These are phyloP conservation scores for Oscheius myriophilus DNA, from an alignment of 2,888 invertebrate species.

Conservation along the genomic window DNA sequence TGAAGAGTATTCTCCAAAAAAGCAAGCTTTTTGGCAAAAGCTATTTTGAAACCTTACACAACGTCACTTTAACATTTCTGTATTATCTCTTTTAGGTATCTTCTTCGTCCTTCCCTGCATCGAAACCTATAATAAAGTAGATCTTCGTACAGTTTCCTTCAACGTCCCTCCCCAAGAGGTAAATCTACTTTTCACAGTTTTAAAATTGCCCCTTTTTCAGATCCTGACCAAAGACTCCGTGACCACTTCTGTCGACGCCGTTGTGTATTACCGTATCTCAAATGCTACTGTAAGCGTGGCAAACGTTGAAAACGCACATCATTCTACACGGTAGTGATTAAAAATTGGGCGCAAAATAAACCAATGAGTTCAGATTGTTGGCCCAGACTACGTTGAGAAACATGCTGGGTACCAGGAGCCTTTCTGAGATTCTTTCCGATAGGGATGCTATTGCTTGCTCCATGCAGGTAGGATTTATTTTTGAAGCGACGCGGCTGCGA, in stretches of 20 bases:
- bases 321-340: slow-evolving; percentile 41
- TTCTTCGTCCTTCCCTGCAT: slow-evolving; percentile 82
- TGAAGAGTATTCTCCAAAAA: too few relatives aligned
- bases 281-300: slow-evolving; percentile 96
- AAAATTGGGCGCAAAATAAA: background rate
- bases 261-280: slow-evolving; percentile 78
- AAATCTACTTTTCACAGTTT: too few relatives aligned
- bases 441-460: slow-evolving; percentile 90
- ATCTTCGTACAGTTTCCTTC: slow-evolving; percentile 91
- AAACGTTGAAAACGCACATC: slow-evolving; percentile 87
- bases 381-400: slow-evolving; percentile 76
- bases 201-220: too few relatives aligned
- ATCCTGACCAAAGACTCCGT: slow-evolving; percentile 95
- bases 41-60: too few relatives aligned
- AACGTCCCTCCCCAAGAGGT: slow-evolving; percentile 98
- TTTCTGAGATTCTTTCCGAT: slow-evolving; percentile 95
- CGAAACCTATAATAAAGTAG: slow-evolving; percentile 86
- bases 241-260: slow-evolving; percentile 93
- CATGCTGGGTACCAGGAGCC: slow-evolving; percentile 92
- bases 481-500: too few relatives aligned
- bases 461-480: slow-evolving; percentile 80
- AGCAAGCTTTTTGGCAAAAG: too few relatives aligned
- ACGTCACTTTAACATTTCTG: too few relatives aligned
- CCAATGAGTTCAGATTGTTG: slow-evolving; percentile 60
- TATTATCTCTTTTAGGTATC: slow-evolving; percentile 56